Conservation (phyloP, 1,140 invertebrate genomes). For the Lanistes nyassanus region DNA sequence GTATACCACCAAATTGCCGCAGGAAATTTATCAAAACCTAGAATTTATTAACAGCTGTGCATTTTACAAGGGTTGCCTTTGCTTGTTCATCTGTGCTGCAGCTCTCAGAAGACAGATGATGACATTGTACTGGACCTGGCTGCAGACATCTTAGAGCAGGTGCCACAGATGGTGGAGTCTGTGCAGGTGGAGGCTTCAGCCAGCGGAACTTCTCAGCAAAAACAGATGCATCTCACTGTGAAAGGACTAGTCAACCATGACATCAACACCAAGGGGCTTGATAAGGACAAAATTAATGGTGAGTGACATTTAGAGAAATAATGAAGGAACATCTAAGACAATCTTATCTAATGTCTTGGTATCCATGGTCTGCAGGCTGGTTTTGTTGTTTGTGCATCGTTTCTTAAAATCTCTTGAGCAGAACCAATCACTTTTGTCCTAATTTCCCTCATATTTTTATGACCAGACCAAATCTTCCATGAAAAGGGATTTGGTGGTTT, state of each 20-base stretch:
- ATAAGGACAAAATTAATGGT: constrained; percentile 55
- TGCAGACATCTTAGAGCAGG: constrained; percentile 53
- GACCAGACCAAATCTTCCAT: neutral
- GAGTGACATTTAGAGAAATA: constrained; percentile 6
- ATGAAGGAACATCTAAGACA: too few species aligned
- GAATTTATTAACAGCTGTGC: too few species aligned
- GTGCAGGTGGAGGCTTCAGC: constrained; percentile 59
- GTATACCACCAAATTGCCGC: too few species aligned
- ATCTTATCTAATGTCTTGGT: too few species aligned
- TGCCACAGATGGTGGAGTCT: constrained; percentile 61
- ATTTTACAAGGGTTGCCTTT: too few species aligned
- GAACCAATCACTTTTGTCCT: too few species aligned
- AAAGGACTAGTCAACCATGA: constrained; percentile 17
- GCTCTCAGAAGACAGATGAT: constrained; percentile 75
- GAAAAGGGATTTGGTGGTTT: too few species aligned
- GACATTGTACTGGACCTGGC: constrained; percentile 74
- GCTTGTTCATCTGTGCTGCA: constrained; percentile 45
- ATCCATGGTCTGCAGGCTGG: too few species aligned
- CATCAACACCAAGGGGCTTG: constrained; percentile 45
- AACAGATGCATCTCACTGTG: constrained; percentile 21
- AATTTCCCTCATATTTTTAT: neutral
- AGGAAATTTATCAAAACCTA: too few species aligned
- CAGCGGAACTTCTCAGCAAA: neutral
- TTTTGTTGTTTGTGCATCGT: neutral
- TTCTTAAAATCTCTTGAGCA: neutral